Base-by-base conservation (phyloP, 2,888 invertebrate genomes). In the Peribatodes rhomboidaria region DNA sequence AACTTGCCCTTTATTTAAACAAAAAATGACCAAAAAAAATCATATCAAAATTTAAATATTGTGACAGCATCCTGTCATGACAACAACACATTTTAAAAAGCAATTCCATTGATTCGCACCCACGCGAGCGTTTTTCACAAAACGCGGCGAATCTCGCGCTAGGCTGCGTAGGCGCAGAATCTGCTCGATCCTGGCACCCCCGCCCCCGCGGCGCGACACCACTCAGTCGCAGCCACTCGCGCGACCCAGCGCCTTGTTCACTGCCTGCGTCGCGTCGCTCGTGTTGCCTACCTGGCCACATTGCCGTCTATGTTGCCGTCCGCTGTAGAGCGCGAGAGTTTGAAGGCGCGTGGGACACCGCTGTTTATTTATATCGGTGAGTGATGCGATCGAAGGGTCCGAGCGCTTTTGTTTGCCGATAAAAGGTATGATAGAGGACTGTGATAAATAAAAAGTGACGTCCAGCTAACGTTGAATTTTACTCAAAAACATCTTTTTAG, bases 351-450 rank as follows among this genome's bases (percentile, higher is more conserved):
- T 47, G 53, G 53, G 63, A 58, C 49, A 53, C 55, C 57, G 46
- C 42, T 35, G 55, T 54, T 60, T 62, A 64, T 62, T 55, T 52
- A 58, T 65, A 68, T 68, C 62, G 70, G 70, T 70, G 67, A 70
- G 70, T 70, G 61, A 53, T 33, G 22, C 18, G 35, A 46, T 22
- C 16, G 11, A 4, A 52, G 9, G 31, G 14, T 33, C 31, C 47
- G 10, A 14, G 31, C 31, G 2, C 27, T 44, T 11, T 8, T 46
- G 2, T 0, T 46, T 53, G 33, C 16, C 39, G 56, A 22, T 53
- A 14, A 49, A 2, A 41, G 8, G 33, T 14, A n/a, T n/a, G n/a
- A n/a, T n/a, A n/a, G n/a, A n/a, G n/a, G n/a, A n/a, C n/a, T n/a
- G n/a, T n/a, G n/a, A n/a, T n/a, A n/a, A n/a, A 27, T 27, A 27